These are phyloP conservation scores for Lophotis ruficrista DNA, from an alignment of 2,113 vertebrate genomes.

Conservation along the genomic window DNA sequence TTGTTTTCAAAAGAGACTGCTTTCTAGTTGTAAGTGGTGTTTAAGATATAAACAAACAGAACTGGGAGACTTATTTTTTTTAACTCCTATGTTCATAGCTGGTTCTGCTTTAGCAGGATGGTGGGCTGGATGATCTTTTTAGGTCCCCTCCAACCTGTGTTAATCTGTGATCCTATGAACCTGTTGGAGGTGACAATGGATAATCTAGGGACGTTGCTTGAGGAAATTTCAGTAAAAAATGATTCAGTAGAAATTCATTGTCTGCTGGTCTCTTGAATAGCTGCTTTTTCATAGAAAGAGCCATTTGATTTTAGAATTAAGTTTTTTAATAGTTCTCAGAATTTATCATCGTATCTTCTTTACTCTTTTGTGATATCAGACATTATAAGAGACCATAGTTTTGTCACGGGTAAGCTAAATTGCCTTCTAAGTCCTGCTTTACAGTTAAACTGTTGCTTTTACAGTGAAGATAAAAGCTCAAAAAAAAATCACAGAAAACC, in stretches of 20 bases:
- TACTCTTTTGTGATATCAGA: neutral
- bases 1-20: neutral
- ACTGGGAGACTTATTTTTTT: neutral
- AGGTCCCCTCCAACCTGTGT: neutral
- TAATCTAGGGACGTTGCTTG: neutral
- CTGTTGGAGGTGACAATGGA: neutral
- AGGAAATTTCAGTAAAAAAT: neutral
- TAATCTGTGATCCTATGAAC: neutral
- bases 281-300: neutral
- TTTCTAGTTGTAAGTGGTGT: neutral
- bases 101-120: neutral
- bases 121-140: neutral
- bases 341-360: neutral
- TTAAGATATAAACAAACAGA: neutral
- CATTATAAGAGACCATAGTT: neutral
- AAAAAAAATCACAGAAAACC: neutral
- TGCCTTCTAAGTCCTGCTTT: neutral
- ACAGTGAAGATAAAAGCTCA: neutral
- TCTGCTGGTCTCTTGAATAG: neutral
- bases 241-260: neutral
- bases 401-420: neutral
- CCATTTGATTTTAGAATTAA: neutral
- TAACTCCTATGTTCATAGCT: neutral
- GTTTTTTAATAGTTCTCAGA: neutral
- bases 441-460: neutral